Evolutionary conservation across 64 coral and sea anemone genomes (phyloP).

Genomic region (Acropora yongei): DNA sequence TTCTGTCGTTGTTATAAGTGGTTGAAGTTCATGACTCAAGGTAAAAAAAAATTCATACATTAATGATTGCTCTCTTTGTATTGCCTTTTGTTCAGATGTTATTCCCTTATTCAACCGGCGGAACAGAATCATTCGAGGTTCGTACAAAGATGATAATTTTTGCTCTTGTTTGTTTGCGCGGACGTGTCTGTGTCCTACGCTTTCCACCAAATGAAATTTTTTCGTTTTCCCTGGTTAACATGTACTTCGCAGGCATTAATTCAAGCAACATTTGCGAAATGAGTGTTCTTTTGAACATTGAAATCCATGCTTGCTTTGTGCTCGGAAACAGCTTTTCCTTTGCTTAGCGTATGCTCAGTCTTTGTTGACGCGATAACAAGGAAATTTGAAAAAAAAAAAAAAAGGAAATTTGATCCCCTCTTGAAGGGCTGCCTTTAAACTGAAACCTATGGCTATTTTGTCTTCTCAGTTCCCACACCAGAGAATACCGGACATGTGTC

Average conservation of each 20-base stretch:
- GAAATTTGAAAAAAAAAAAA: too few species aligned
- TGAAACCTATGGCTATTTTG: not conserved
- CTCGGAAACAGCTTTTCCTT: too few species aligned
- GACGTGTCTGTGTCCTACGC: not conserved
- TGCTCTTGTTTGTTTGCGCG: not conserved
- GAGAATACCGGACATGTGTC: slow-evolving; percentile 83
- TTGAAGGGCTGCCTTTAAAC: not conserved
- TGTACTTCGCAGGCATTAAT: too few species aligned
- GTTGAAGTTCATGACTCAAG: too few species aligned
- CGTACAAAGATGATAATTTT: not conserved
- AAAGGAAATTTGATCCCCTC: too few species aligned
- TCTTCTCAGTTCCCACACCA: slow-evolving; percentile 75
- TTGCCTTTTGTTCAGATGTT: not conserved
- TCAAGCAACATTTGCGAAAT: too few species aligned
- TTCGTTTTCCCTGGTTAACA: not conserved
- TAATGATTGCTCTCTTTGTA: not conserved
- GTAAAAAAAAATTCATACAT: not conserved
- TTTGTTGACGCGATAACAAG: not conserved
- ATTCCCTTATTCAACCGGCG: not conserved
- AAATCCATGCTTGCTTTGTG: too few species aligned
- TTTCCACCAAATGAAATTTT: not conserved
- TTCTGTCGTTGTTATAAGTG: too few species aligned
- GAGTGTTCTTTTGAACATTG: too few species aligned
- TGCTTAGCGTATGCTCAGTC: not conserved
- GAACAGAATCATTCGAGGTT: not conserved